These are phyloP conservation scores for Cylas formicarius DNA, from an alignment of 1,140 invertebrate genomes.

Conservation along the genomic window DNA sequence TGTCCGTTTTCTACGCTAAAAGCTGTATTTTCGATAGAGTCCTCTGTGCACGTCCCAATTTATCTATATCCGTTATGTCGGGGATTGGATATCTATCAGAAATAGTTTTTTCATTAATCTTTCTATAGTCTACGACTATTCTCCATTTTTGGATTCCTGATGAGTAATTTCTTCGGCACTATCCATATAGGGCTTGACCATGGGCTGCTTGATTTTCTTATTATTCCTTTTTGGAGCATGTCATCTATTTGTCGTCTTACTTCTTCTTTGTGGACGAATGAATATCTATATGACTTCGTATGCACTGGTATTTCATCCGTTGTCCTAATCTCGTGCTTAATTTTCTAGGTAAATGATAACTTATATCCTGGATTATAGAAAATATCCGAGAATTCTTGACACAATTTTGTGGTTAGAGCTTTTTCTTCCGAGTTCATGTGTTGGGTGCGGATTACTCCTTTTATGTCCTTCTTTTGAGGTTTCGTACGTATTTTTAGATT, in stretches of 20 bases:
- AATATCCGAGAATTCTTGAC: slow-evolving; percentile 14
- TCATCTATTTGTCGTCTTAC: slow-evolving; percentile 25
- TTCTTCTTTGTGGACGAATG: slow-evolving; percentile 26
- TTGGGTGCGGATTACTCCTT: slow-evolving; percentile 11
- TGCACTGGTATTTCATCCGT: slow-evolving; percentile 17
- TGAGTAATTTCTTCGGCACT: too few relatives aligned
- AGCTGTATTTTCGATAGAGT: slow-evolving; percentile 16
- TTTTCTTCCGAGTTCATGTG: slow-evolving; percentile 23
- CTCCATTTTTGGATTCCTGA: slow-evolving; percentile 10
- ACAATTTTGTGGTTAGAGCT: slow-evolving; percentile 7
- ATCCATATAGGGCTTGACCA: too few relatives aligned
- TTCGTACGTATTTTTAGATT: too few relatives aligned
- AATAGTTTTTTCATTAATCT: slow-evolving; percentile 10
- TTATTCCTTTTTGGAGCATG: slow-evolving; percentile 2
- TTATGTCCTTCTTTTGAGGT: too few relatives aligned
- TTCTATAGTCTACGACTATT: slow-evolving; percentile 8
- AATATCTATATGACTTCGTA: slow-evolving; percentile 24
- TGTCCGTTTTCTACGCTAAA: slow-evolving; percentile 6
- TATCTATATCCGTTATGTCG: slow-evolving; percentile 17
- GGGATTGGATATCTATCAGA: slow-evolving; percentile 17
- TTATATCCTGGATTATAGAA: slow-evolving; percentile 14
- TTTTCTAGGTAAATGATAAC: slow-evolving; percentile 19
- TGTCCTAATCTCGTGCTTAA: slow-evolving; percentile 19
- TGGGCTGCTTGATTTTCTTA: too few relatives aligned
- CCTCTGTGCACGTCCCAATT: slow-evolving; percentile 9